Base-by-base conservation (phyloP, 2,888 invertebrate species). In the Nycteola revayana region DNA sequence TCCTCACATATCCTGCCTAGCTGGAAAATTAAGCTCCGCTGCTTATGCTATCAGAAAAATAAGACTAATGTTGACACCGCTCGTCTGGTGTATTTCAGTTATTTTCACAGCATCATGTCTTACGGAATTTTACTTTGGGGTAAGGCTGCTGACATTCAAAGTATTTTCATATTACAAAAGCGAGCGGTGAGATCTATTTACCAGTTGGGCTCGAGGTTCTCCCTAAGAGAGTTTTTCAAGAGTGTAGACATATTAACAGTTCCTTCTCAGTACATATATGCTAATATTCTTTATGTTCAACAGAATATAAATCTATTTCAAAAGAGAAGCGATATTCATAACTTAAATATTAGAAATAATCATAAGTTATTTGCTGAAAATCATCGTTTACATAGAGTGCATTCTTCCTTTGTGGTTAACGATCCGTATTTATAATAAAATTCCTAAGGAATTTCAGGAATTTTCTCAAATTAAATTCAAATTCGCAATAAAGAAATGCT, bases 61-160 rank as follows among this genome's bases (percentile, higher is more conserved):
- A n/a, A 21, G 21, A 21, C 27, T 9, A 14, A 27, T 7, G 8
- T 27, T 4, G 27, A 17, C n/a, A 18, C 27, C 1, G 17, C 27
- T 6, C 10, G 18, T 2, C 4, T 27, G 8, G 27, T 18, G 1
- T 18, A 18, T 17, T 42, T 37, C 17, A 34, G 36, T 20, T 40
- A 41, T 21, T 45, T 46, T 22, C 41, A 41, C 18, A 41, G 45
- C 21, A 22, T 42, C 9, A 36, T 47, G 34, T 36, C 47, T 9
- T 47, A 47, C 25, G 40, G 47, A 10, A 29, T 47, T 10, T 23
- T 42, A 18, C 24, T 47, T 8, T 47, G 45, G 49, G 44, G 45
- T 1, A 29, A 28, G 8, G 45, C 49, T 4, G 42, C 43, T 9
- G 32, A 46, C 17, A 43, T 37, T 10, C 25, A 42, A 10, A 29